These are phyloP conservation scores for Neolamprologus sp. DNA, from an alignment of 2,113 vertebrate species.

Conservation along the genomic window DNA sequence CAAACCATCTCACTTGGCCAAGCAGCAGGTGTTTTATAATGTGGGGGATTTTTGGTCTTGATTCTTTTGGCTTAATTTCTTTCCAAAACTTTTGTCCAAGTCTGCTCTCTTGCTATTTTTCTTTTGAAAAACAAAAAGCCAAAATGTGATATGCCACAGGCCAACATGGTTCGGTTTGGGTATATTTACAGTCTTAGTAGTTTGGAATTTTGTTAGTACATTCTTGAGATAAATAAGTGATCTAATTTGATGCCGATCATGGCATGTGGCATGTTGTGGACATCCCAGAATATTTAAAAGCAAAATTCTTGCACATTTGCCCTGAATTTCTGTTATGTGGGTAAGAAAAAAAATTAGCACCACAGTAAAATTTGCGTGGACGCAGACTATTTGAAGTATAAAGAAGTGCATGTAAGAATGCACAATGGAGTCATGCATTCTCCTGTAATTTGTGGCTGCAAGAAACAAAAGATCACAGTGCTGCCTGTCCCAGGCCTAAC, in stretches of 20 bases:
- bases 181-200: not conserved
- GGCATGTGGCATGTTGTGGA: not conserved
- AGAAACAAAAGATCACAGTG: not conserved
- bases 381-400: not conserved
- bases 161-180: not conserved
- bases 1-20: not conserved
- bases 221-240: not conserved
- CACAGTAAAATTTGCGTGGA: not conserved
- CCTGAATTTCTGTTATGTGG: not conserved
- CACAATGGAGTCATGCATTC: not conserved
- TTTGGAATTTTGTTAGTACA: not conserved
- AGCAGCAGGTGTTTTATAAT: not conserved
- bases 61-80: not conserved
- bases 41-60: not conserved
- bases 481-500: not conserved
- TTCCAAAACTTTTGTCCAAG: not conserved
- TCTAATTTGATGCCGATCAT: not conserved
- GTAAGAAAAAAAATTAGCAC: not conserved
- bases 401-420: not conserved
- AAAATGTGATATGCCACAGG: not conserved
- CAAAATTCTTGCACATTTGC: not conserved
- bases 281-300: not conserved
- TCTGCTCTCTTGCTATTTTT: not conserved
- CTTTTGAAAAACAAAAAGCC: not conserved
- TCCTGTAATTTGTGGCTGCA: not conserved